Conservation (phyloP, 2,797 vertebrate species). For the Allochrocebus solatus region DNA sequence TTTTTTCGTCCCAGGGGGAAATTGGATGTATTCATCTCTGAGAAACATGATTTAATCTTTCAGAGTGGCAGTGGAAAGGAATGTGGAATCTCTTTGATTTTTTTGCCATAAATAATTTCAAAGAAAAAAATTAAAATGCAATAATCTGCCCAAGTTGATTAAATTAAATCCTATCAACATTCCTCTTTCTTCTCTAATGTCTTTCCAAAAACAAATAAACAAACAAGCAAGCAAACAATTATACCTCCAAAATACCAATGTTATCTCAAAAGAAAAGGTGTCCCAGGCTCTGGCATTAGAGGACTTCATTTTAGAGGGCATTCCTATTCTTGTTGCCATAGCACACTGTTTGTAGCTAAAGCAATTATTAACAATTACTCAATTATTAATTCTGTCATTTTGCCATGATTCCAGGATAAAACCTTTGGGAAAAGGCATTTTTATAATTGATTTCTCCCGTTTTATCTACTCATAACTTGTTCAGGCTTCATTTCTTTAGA, state of each 20-base stretch:
- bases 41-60: conserved; percentile 51
- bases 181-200: not conserved
- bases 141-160: not conserved
- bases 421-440: not conserved
- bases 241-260: too few species aligned
- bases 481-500: not conserved
- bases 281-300: fast-evolving
- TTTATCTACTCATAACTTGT: not conserved
- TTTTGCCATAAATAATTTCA: conserved; percentile 27
- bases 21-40: not conserved
- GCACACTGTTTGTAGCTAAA: fast-evolving
- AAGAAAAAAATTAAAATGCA: not conserved
- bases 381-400: not conserved
- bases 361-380: too few species aligned
- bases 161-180: not conserved
- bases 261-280: not conserved
- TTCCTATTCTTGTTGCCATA: not conserved
- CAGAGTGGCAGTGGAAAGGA: not conserved
- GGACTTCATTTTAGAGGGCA: too few species aligned
- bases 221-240: not conserved
- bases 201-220: conserved; percentile 7
- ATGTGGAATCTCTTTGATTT: conserved; percentile 34
- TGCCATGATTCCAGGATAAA: not conserved
- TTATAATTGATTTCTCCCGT: fast-evolving
- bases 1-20: not conserved